These are phyloP conservation scores for Pelobates cultripes DNA, from an alignment of 2,797 vertebrate genomes.

Conservation along the genomic window DNA sequence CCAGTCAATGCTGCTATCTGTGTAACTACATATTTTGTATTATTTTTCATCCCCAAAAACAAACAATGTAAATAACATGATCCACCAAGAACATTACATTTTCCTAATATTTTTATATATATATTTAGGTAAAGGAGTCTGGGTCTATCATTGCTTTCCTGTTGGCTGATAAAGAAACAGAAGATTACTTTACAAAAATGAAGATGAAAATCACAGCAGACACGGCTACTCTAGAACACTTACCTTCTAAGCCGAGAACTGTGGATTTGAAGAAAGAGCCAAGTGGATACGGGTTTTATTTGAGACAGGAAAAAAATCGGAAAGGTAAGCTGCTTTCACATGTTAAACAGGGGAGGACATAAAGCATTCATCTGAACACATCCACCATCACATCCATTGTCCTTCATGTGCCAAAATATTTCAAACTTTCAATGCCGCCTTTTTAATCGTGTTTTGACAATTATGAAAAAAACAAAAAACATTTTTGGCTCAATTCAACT, in stretches of 20 bases:
- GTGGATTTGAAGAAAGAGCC: conserved; percentile 75
- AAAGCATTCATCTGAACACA: background rate
- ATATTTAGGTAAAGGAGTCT: conserved; percentile 75
- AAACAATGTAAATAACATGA: too few relatives aligned
- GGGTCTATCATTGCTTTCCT: conserved; percentile 80
- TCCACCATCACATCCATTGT: too few relatives aligned
- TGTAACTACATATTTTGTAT: background rate
- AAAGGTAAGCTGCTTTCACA: conserved; percentile 64
- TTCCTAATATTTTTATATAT: background rate
- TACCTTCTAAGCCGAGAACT: conserved; percentile 80
- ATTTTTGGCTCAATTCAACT: too few relatives aligned
- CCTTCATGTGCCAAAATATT: too few relatives aligned
- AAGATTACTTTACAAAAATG: conserved; percentile 72
- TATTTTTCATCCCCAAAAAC: background rate
- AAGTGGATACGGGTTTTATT: conserved; percentile 86
- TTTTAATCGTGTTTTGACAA: too few relatives aligned
- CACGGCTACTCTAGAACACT: conserved; percentile 72
- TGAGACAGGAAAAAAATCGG: conserved; percentile 68
- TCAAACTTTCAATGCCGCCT: too few relatives aligned
- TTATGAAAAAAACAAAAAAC: too few relatives aligned
- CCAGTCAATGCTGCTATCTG: too few relatives aligned
- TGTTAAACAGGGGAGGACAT: background rate
- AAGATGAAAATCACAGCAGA: conserved; percentile 67
- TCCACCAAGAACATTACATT: too few relatives aligned
- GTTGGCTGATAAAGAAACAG: conserved; percentile 80